These are phyloP conservation scores for Trissolcus brochymenae DNA, from an alignment of 2,888 invertebrate species.

Conservation along the genomic window DNA sequence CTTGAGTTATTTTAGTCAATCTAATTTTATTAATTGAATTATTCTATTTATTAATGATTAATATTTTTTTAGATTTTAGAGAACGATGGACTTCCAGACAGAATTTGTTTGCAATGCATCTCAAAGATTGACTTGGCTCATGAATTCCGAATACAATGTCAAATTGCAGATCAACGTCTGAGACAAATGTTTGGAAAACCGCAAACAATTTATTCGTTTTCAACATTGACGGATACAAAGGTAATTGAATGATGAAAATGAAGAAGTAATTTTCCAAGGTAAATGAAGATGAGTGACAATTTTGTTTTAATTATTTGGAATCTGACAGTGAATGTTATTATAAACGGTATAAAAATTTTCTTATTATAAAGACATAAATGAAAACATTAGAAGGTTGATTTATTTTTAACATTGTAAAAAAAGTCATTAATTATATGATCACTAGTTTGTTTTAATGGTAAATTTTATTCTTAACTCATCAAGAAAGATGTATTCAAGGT, in stretches of 20 bases:
- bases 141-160: slow-evolving; percentile 67
- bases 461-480: neutral
- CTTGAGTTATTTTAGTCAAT: too few species aligned
- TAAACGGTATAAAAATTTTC: too few species aligned
- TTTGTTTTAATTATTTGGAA: too few species aligned
- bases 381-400: too few species aligned
- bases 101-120: slow-evolving; percentile 65
- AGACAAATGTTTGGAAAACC: slow-evolving; percentile 62
- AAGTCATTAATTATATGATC: too few species aligned
- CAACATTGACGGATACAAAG: slow-evolving; percentile 6
- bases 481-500: neutral
- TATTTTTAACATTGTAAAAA: too few species aligned
- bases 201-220: slow-evolving; percentile 16
- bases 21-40: too few species aligned
- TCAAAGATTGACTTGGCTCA: slow-evolving; percentile 64
- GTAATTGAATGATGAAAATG: slow-evolving; percentile 18
- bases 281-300: too few species aligned
- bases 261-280: neutral
- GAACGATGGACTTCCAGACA: slow-evolving; percentile 67
- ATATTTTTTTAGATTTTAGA: slow-evolving; percentile 60
- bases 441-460: too few species aligned
- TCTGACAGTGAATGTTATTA: too few species aligned
- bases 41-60: too few species aligned
- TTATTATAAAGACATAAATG: too few species aligned
- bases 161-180: slow-evolving; percentile 63